These are phyloP conservation scores for Mya arenaria DNA, from an alignment of 1,140 invertebrate genomes.

Conservation along the genomic window DNA sequence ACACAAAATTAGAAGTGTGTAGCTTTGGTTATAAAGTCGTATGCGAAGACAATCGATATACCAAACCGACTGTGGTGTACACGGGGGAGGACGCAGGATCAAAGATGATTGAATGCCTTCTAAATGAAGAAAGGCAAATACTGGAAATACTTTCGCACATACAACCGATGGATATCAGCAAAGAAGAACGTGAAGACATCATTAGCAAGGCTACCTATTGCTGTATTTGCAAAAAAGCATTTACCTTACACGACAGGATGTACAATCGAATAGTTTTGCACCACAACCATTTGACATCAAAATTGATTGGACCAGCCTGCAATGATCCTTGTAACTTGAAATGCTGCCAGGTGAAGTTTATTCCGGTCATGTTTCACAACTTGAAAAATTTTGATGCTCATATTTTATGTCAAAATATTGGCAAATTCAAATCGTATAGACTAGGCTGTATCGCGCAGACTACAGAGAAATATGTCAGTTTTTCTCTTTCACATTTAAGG, in stretches of 20 bases:
- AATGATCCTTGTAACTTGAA: constrained; percentile 33
- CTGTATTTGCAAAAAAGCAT: constrained; percentile 50
- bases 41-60: neutral
- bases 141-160: neutral
- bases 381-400: constrained; percentile 78
- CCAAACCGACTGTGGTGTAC: constrained; percentile 22
- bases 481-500: constrained; percentile 34
- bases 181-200: neutral
- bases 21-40: constrained; percentile 29
- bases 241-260: neutral
- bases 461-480: constrained; percentile 75
- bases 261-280: constrained; percentile 22
- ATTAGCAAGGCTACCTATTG: neutral
- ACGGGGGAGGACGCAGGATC: neutral
- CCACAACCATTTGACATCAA: constrained; percentile 43
- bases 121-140: constrained; percentile 3
- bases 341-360: constrained; percentile 36
- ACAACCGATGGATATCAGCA: constrained; percentile 1
- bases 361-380: constrained; percentile 80
- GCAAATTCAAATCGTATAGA: constrained; percentile 61
- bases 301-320: constrained; percentile 42
- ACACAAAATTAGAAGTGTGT: constrained; percentile 1
- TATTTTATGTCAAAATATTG: constrained; percentile 73
- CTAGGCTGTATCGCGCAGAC: constrained; percentile 76
- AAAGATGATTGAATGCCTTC: neutral